phyloP scores from a whole-genome alignment of 2,113 vertebrate species.

The Dermatemys mawii region DNA sequence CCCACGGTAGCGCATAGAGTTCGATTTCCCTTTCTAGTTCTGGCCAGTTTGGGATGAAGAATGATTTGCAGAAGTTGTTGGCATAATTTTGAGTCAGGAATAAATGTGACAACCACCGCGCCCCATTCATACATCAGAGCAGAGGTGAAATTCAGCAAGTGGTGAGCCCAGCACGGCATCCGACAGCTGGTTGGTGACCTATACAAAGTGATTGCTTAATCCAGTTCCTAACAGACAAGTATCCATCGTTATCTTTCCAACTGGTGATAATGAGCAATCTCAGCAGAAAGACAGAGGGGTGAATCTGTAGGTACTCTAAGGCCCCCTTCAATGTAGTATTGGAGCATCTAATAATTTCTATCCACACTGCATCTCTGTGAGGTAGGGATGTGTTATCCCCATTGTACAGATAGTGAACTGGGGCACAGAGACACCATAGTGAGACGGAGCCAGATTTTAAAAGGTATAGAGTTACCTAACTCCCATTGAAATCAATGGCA shows the following conservation, averaged over 20 bases:
- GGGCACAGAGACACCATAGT: background rate
- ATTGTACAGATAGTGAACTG: background rate
- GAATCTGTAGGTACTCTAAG: background rate
- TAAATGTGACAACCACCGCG: too few relatives aligned
- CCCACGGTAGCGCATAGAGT: too few relatives aligned
- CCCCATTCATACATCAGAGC: too few relatives aligned
- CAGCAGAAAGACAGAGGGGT: background rate
- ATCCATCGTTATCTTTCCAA: background rate
- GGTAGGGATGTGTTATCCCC: background rate
- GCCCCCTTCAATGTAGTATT: background rate
- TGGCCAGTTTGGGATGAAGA: too few relatives aligned
- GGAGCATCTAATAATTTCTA: background rate
- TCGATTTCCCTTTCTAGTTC: too few relatives aligned
- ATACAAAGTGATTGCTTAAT: too few relatives aligned
- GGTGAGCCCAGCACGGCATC: too few relatives aligned
- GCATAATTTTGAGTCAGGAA: too few relatives aligned
- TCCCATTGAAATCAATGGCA: background rate
- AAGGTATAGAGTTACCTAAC: background rate
- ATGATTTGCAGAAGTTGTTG: too few relatives aligned
- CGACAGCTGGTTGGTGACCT: too few relatives aligned
- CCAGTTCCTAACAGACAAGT: background rate
- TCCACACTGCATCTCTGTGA: background rate
- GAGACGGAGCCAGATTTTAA: background rate
- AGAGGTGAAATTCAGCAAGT: too few relatives aligned
- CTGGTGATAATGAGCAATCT: background rate